Conservation (phyloP, 2,113 vertebrate species). For the Rhinogobius similis region DNA sequence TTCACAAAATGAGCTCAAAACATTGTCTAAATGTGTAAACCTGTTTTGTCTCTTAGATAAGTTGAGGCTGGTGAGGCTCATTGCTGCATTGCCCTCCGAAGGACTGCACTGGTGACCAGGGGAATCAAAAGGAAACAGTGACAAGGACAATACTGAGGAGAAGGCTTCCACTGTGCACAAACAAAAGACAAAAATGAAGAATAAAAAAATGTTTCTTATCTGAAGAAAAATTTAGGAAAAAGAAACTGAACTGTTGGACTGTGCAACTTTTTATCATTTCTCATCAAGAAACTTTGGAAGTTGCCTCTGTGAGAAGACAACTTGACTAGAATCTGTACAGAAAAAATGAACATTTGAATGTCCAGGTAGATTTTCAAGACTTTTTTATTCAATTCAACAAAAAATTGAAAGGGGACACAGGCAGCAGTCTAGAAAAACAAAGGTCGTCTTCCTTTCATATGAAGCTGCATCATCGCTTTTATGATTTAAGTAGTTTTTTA, state of each 20-base stretch:
- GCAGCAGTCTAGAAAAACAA: slow-evolving; percentile 51
- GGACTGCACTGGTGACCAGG: slow-evolving; percentile 75
- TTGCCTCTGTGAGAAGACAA: slow-evolving; percentile 72
- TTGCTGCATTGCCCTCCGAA: slow-evolving; percentile 91
- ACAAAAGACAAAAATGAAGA: slow-evolving; percentile 83
- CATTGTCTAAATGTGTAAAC: slow-evolving; percentile 12
- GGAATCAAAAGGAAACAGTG: slow-evolving; percentile 47
- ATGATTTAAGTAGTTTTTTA: slow-evolving; percentile 86
- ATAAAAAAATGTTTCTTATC: slow-evolving; percentile 82
- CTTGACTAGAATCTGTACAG: slow-evolving; percentile 77
- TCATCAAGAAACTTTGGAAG: slow-evolving; percentile 74
- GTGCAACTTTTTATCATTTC: slow-evolving; percentile 82
- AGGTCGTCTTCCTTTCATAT: slow-evolving; percentile 91
- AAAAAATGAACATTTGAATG: slow-evolving; percentile 84
- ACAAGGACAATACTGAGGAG: slow-evolving; percentile 66
- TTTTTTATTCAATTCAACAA: slow-evolving; percentile 63
- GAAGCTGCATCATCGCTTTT: slow-evolving; percentile 87
- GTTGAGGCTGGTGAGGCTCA: slow-evolving; percentile 75
- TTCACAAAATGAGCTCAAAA: slow-evolving; percentile 4
- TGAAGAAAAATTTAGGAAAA: slow-evolving; percentile 63
- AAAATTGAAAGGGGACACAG: slow-evolving; percentile 74
- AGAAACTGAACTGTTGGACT: slow-evolving; percentile 71
- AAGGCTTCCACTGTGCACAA: slow-evolving; percentile 92
- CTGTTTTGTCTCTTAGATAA: slow-evolving; percentile 83
- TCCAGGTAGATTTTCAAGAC: slow-evolving; percentile 85